Evolutionary conservation across 2,888 invertebrate genomes (phyloP).

Genomic region (Drosophila formosana): DNA sequence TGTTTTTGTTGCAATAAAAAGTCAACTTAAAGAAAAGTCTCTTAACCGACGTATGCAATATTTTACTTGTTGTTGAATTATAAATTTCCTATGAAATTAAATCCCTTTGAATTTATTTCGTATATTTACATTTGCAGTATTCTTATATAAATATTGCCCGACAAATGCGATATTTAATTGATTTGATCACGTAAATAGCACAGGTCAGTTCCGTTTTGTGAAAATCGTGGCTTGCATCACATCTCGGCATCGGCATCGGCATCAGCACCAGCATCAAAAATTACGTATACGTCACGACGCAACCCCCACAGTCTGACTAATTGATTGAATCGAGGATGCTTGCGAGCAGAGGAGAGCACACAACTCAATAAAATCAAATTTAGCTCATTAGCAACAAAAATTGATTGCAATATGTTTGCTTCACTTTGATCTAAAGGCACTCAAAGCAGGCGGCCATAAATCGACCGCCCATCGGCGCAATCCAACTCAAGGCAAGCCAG

Average conservation of each 20-base stretch:
- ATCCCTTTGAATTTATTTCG: not conserved
- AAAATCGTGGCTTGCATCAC: conserved; percentile 32
- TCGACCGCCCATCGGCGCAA: conserved; percentile 38
- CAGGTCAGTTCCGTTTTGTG: conserved; percentile 16
- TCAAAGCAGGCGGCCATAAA: conserved; percentile 54
- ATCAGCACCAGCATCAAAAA: conserved; percentile 8
- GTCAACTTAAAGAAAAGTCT: too few species aligned
- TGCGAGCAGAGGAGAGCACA: conserved; percentile 17
- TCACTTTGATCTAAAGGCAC: conserved; percentile 66
- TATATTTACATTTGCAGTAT: not conserved
- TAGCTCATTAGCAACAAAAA: conserved; percentile 76
- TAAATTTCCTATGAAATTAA: too few species aligned
- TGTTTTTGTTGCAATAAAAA: too few species aligned
- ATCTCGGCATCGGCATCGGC: conserved; percentile 12
- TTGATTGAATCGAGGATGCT: conserved; percentile 26
- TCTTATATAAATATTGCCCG: not conserved
- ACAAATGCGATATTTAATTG: not conserved
- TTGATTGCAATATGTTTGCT: conserved; percentile 74
- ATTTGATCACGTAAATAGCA: not conserved
- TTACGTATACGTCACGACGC: conserved; percentile 48
- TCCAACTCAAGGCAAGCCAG: not conserved
- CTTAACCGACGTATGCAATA: too few species aligned
- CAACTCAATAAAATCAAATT: conserved; percentile 80
- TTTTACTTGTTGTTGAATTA: too few species aligned
- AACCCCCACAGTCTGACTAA: conserved; percentile 16